Base-by-base conservation (phyloP, 2,888 invertebrate species). In the Himalopsyche anomala region DNA sequence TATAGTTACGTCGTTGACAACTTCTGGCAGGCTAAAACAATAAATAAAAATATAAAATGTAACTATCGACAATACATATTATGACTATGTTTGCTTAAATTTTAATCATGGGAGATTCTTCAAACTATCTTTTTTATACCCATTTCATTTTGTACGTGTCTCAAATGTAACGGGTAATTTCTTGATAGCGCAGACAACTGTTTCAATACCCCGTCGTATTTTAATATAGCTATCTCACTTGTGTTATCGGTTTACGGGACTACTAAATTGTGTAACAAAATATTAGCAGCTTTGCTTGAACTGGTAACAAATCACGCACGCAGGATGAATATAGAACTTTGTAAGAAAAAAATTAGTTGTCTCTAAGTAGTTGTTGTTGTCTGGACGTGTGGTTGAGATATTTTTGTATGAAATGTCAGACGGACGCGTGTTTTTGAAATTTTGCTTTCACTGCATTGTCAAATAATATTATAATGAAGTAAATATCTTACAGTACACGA, bases 241-340 rank as follows among this genome's bases (percentile, higher is more conserved):
- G 15, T 38, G 74, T 36, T 36, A 15, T 6, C 9, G 5, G 12
- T 38, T 11, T 5, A 62, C 28, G 0, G 2, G 28, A 36, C 15
- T 36, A 74, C 28, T 38, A 74, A 74, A 19, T 38, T 36, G 36
- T 6, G 38, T 15, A 36, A 74, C 28, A 19, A 1, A 15, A 15
- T 74, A 11, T 74, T 36, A 19, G 19, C 74, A 74, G 74, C 38
- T 36, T 4, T 36, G 36, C 36, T 74, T 74, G 36, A 74, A 74
- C 12, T 36, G 74, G 74, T 74, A 74, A 74, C 28, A 74, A 36
- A 36, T 38, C 36, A 28, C 74, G 3, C 5, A 74, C 74, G 74
- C 74, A 38, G 74, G 74, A 36, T 74, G 74, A 74, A 74, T 74
- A 36, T 74, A 74, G 74, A 74, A 74, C 74, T 74, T 62, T 15